A percentile compares a stretch with the other conserved stretches of the same genome.
Conservation (phyloP, 2,797 vertebrate species). For the Pogonophryne albipinna region DNA sequence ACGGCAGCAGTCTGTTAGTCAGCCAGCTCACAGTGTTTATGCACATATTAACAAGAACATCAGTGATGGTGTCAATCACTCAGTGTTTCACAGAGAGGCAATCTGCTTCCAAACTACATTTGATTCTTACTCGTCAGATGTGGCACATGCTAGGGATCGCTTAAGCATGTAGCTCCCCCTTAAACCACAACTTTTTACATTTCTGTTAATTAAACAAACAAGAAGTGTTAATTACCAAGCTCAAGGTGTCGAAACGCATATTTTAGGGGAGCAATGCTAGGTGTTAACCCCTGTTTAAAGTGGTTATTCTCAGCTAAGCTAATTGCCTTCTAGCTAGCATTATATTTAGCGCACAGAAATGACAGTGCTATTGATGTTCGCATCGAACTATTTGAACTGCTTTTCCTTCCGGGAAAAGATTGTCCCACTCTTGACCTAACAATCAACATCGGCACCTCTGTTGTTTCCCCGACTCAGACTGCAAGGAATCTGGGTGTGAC, state of each 20-base stretch:
- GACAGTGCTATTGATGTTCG: too few relatives aligned
- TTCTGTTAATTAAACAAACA: not conserved
- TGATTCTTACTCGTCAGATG: not conserved
- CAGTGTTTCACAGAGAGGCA: slow-evolving; percentile 36
- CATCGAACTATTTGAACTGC: not conserved
- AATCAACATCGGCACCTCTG: too few relatives aligned
- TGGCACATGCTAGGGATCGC: not conserved
- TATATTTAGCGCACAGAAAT: not conserved
- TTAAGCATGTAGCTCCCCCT: not conserved
- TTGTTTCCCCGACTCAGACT: too few relatives aligned
- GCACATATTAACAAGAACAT: slow-evolving; percentile 69
- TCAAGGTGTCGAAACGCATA: not conserved
- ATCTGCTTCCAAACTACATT: slow-evolving; percentile 11
- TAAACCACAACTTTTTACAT: not conserved
- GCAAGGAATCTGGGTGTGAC: too few relatives aligned
- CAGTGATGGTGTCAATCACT: slow-evolving; percentile 61
- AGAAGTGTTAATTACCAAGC: not conserved
- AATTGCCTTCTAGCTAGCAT: not conserved
- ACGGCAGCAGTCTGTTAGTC: slow-evolving; percentile 59
- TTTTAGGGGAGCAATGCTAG: not conserved
- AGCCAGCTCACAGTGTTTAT: slow-evolving; percentile 65
- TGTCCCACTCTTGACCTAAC: too few relatives aligned
- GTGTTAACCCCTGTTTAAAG: not conserved
- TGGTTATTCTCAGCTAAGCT: not conserved
- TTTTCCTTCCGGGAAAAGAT: too few relatives aligned